These are phyloP conservation scores for Phocides pigmalion DNA, from an alignment of 1,140 invertebrate species.

Conservation along the genomic window DNA sequence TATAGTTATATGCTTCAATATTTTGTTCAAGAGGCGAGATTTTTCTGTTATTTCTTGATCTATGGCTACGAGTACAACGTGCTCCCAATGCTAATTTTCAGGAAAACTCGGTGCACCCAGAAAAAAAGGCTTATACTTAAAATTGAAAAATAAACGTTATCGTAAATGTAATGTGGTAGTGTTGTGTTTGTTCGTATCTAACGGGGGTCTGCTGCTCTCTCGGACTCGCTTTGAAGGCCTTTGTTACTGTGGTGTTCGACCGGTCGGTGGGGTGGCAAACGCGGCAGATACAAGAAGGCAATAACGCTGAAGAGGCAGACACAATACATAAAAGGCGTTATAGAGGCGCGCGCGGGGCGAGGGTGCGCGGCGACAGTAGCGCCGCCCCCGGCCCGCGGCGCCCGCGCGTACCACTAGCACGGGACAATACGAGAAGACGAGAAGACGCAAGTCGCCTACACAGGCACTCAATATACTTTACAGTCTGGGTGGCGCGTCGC, in stretches of 20 bases:
- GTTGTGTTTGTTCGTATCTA: constrained; percentile 77
- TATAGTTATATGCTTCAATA: too few relatives aligned
- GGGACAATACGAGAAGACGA: constrained; percentile 64
- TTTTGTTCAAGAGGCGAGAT: too few relatives aligned
- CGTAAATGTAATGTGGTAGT: constrained; percentile 73
- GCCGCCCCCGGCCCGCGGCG: constrained; percentile 64
- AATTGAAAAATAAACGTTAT: constrained; percentile 56
- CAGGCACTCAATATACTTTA: constrained; percentile 74
- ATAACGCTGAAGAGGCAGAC: constrained; percentile 70
- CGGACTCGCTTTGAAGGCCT: constrained; percentile 82
- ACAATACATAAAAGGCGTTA: constrained; percentile 68
- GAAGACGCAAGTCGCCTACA: constrained; percentile 42
- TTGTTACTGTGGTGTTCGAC: constrained; percentile 81
- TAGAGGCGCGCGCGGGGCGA: constrained; percentile 63
- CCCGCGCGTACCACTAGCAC: constrained; percentile 68
- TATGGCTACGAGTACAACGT: constrained; percentile 47
- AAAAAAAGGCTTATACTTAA: constrained; percentile 54
- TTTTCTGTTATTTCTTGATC: too few relatives aligned
- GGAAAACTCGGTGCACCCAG: constrained; percentile 67
- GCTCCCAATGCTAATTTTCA: constrained; percentile 66
- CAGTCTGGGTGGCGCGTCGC: constrained; percentile 73
- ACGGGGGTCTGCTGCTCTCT: constrained; percentile 84
- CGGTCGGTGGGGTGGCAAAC: constrained; percentile 52
- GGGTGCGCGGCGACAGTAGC: constrained; percentile 36
- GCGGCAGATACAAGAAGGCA: constrained; percentile 64